phyloP scores from a whole-genome alignment of 1,140 invertebrate genomes.

The Eupeodes corollae region DNA sequence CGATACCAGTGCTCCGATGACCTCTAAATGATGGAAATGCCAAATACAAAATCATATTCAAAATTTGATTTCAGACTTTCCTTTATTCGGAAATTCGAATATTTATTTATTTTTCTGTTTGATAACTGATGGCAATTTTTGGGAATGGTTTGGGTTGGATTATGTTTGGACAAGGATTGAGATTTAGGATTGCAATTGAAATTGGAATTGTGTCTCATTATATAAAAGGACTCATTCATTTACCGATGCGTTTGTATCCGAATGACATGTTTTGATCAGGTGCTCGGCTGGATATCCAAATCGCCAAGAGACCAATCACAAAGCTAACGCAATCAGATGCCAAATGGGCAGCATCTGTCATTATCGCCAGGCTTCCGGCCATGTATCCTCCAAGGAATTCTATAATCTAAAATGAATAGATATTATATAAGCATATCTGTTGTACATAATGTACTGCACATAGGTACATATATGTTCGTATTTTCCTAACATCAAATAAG shows the following conservation, averaged over 20 bases:
- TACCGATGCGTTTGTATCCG: constrained; percentile 67
- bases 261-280: constrained; percentile 63
- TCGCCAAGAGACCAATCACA: constrained; percentile 62
- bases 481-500: neutral
- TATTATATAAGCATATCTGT: constrained; percentile 1
- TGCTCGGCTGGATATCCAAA: constrained; percentile 53
- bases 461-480: neutral
- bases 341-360: constrained; percentile 76
- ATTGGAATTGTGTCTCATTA: too few relatives aligned
- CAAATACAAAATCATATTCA: too few relatives aligned
- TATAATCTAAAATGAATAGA: constrained; percentile 42
- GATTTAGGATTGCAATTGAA: too few relatives aligned
- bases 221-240: constrained; percentile 17
- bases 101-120: too few relatives aligned
- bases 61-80: neutral
- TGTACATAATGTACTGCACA: too few relatives aligned
- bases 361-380: constrained; percentile 68
- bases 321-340: constrained; percentile 74
- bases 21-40: constrained; percentile 40
- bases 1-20: constrained; percentile 51
- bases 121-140: too few relatives aligned
- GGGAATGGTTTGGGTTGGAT: too few relatives aligned
- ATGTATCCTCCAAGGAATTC: constrained; percentile 65
- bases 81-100: too few relatives aligned
- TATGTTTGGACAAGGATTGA: too few relatives aligned